Evolutionary conservation across 2,113 vertebrate genomes (phyloP).

Genomic region (Suricata suricatta): DNA sequence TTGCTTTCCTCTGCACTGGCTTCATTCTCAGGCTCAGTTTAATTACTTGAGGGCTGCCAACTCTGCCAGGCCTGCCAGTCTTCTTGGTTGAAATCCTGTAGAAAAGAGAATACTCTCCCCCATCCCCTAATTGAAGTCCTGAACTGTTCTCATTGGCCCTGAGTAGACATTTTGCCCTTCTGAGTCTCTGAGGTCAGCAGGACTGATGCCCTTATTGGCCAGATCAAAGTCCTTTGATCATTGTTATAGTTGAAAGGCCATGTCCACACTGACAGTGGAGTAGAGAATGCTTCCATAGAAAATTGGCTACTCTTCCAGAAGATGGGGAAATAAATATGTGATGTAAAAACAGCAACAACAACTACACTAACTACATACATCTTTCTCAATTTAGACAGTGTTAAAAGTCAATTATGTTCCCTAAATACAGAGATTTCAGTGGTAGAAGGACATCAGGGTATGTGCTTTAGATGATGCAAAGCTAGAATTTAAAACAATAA

Average conservation of each 20-base stretch:
- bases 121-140: not conserved
- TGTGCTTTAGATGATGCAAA: not conserved
- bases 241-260: not conserved
- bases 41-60: not conserved
- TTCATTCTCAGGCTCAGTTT: not conserved
- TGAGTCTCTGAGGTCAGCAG: not conserved
- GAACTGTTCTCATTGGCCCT: not conserved
- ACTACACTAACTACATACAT: not conserved
- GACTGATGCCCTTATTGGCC: not conserved
- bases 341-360: not conserved
- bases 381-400: not conserved
- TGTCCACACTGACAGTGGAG: not conserved
- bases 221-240: not conserved
- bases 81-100: not conserved
- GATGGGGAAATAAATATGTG: not conserved
- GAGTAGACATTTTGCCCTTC: not conserved
- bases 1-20: not conserved
- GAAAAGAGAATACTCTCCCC: not conserved
- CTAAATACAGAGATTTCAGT: not conserved
- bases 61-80: not conserved
- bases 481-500: not conserved
- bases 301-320: not conserved
- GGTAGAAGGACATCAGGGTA: not conserved
- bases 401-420: not conserved
- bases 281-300: not conserved